A percentile compares a stretch with the other conserved stretches of the same genome.
phyloP scores from a whole-genome alignment of 1,140 invertebrate genomes.

The Trinorchestia longiramus region DNA sequence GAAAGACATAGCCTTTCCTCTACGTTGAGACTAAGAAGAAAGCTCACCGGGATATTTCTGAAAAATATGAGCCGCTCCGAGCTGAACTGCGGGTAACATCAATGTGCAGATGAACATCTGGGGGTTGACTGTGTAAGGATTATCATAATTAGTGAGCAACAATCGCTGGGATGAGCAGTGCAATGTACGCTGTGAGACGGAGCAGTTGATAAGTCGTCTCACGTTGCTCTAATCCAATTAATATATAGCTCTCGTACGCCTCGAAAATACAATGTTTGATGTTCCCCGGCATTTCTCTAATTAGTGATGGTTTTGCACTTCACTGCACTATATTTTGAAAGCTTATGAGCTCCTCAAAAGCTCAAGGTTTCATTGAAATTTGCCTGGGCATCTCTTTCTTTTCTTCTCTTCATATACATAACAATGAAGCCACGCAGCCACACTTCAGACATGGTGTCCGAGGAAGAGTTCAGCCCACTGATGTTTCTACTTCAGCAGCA shows the following conservation, averaged over 20 bases:
- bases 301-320: background rate
- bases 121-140: background rate
- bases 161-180: background rate
- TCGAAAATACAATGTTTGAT: background rate
- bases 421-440: too few relatives aligned
- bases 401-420: too few relatives aligned
- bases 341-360: background rate
- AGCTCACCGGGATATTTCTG: background rate
- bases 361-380: background rate
- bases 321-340: background rate
- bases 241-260: background rate
- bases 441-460: too few relatives aligned
- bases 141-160: background rate
- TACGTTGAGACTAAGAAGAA: background rate
- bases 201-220: background rate
- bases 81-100: background rate
- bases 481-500: too few relatives aligned
- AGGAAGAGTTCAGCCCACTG: too few relatives aligned
- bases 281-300: background rate
- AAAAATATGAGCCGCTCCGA: background rate
- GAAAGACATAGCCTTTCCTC: too few relatives aligned
- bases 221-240: background rate
- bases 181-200: background rate
- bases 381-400: background rate
- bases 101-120: background rate